phyloP scores from a whole-genome alignment of 2,113 vertebrate genomes.

The Ceyx margarethae region DNA sequence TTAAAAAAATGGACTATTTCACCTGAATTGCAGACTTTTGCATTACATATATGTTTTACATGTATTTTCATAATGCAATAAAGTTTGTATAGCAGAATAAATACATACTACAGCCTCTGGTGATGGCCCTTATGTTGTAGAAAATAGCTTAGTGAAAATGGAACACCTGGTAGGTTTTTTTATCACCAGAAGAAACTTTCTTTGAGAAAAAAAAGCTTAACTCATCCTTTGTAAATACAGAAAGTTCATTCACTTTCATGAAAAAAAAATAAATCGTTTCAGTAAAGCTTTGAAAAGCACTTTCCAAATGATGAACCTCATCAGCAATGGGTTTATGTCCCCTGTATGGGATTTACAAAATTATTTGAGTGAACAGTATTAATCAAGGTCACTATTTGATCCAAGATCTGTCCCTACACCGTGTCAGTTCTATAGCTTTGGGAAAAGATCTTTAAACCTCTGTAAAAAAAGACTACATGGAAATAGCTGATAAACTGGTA shows the following conservation, averaged over 20 bases:
- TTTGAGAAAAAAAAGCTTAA: not conserved
- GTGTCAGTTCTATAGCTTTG: conserved; percentile 66
- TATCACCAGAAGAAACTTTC: conserved; percentile 1
- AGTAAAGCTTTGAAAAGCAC: not conserved
- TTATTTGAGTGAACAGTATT: conserved; percentile 38
- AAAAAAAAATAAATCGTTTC: not conserved
- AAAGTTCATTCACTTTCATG: not conserved
- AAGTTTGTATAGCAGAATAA: not conserved
- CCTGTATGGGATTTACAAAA: conserved; percentile 27
- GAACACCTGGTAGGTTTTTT: not conserved
- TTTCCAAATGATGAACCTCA: not conserved
- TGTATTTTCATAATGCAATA: not conserved
- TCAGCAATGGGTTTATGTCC: not conserved
- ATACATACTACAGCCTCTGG: not conserved
- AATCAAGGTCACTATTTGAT: conserved; percentile 58
- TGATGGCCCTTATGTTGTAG: not conserved
- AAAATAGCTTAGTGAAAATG: not conserved
- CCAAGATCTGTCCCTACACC: conserved; percentile 68
- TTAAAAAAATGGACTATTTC: not conserved
- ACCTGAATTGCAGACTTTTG: not conserved
- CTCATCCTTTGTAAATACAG: not conserved
- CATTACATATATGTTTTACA: not conserved
- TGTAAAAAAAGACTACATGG: conserved; percentile 73
- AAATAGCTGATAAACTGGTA: conserved; percentile 86
- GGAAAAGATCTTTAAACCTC: conserved; percentile 74